These are phyloP conservation scores for Alouatta palliata DNA, from an alignment of 2,113 vertebrate species.

Conservation along the genomic window DNA sequence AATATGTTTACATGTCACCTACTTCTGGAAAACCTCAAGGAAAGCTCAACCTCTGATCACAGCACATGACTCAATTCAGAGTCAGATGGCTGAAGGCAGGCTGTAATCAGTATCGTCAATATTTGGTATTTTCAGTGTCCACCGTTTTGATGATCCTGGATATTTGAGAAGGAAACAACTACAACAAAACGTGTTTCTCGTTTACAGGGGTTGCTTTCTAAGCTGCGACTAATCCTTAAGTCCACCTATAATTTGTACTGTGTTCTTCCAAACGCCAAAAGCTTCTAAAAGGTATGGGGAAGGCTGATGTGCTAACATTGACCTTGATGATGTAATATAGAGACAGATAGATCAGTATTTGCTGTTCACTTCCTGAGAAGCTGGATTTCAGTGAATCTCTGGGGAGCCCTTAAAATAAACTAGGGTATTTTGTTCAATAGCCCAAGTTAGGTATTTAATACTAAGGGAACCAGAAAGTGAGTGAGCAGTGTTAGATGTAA, in stretches of 20 bases:
- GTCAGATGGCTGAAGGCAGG: neutral
- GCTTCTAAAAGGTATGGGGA: conserved; percentile 17
- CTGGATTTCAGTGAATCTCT: conserved; percentile 1
- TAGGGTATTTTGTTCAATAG: neutral
- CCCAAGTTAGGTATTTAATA: neutral
- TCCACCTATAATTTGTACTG: conserved; percentile 12
- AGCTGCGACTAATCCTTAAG: conserved; percentile 26
- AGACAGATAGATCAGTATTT: neutral
- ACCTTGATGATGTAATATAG: neutral
- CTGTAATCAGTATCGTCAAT: neutral
- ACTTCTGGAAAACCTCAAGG: conserved; percentile 29
- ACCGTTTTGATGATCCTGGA: conserved; percentile 2
- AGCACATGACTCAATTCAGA: neutral
- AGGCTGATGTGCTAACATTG: neutral
- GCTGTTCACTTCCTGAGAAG: conserved; percentile 12
- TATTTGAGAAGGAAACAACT: conserved; percentile 31
- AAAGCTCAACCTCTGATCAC: neutral
- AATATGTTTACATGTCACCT: neutral
- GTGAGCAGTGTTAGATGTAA: neutral
- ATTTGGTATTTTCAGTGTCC: conserved; percentile 26
- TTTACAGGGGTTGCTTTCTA: neutral
- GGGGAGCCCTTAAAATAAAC: conserved; percentile 27
- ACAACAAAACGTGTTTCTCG: neutral
- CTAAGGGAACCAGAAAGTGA: conserved; percentile 5
- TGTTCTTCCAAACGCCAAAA: conserved; percentile 12